These are phyloP conservation scores for Onthophagus taurus DNA, from an alignment of 1,140 invertebrate genomes.

Conservation along the genomic window DNA sequence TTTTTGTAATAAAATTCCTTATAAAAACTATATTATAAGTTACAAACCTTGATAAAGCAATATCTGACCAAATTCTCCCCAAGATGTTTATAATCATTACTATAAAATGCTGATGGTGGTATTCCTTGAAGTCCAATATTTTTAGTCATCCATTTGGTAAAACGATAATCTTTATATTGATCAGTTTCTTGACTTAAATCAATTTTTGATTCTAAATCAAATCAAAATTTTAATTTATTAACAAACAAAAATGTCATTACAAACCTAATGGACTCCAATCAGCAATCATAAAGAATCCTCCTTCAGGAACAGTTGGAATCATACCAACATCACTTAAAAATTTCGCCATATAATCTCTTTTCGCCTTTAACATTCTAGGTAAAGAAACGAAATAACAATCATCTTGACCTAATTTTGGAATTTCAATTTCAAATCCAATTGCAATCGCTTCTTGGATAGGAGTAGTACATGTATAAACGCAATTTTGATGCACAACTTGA, in stretches of 20 bases:
- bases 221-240: constrained; percentile 10
- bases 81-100: constrained; percentile 66
- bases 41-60: constrained; percentile 85
- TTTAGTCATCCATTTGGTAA: constrained; percentile 92
- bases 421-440: constrained; percentile 78
- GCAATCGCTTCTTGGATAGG: constrained; percentile 88
- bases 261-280: constrained; percentile 75
- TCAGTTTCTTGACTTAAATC: constrained; percentile 59
- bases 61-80: constrained; percentile 83
- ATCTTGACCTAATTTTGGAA: constrained; percentile 54
- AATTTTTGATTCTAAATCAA: constrained; percentile 45
- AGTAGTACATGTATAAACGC: constrained; percentile 83
- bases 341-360: constrained; percentile 77
- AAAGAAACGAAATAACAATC: constrained; percentile 84
- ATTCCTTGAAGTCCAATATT: constrained; percentile 89
- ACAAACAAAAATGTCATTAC: constrained; percentile 6
- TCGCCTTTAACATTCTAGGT: constrained; percentile 65
- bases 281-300: constrained; percentile 94
- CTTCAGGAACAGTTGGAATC: constrained; percentile 86
- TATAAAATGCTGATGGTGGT: constrained; percentile 91
- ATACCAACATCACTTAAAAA: constrained; percentile 73
- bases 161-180: constrained; percentile 75
- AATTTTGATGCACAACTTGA: constrained; percentile 88
- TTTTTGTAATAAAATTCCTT: not conserved
- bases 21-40: not conserved